Percentiles rank a stretch among this genome's conserved stretches.
Evolutionary conservation across 1,140 invertebrate genomes (phyloP).

Genomic region (Eurosta solidaginis): DNA sequence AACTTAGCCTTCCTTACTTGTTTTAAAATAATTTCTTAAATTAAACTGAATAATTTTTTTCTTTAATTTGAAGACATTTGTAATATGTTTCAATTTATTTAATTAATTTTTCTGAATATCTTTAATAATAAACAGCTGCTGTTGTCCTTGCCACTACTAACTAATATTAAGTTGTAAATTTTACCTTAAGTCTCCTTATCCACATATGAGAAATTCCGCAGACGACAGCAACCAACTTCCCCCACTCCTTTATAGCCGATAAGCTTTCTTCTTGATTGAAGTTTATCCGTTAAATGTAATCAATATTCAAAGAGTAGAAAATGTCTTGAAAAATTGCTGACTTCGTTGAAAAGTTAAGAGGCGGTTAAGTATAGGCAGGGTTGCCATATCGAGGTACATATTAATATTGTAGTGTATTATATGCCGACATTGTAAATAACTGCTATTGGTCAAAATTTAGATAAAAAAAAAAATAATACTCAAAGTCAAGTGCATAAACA

Average conservation of each 20-base stretch:
- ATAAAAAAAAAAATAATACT: too few relatives aligned
- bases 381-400: not conserved
- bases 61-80: too few relatives aligned
- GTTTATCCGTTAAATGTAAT: constrained; percentile 25
- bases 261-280: constrained; percentile 1
- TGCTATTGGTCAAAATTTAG: too few relatives aligned
- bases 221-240: constrained; percentile 28
- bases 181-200: not conserved
- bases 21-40: too few relatives aligned
- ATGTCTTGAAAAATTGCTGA: constrained; percentile 21
- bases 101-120: too few relatives aligned
- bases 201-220: constrained; percentile 31
- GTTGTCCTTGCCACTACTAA: not conserved
- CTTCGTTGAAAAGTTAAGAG: not conserved
- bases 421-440: too few relatives aligned
- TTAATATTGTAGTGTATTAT: too few relatives aligned
- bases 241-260: not conserved
- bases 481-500: too few relatives aligned
- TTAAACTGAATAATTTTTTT: too few relatives aligned
- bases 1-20: too few relatives aligned
- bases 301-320: constrained; percentile 9
- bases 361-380: not conserved
- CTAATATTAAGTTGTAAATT: too few relatives aligned
- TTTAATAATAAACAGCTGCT: not conserved
- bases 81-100: too few relatives aligned